Percentiles rank a stretch among this genome's conserved stretches.
Conservation (phyloP, 2,888 invertebrate species). For the Uropetala carovei region DNA sequence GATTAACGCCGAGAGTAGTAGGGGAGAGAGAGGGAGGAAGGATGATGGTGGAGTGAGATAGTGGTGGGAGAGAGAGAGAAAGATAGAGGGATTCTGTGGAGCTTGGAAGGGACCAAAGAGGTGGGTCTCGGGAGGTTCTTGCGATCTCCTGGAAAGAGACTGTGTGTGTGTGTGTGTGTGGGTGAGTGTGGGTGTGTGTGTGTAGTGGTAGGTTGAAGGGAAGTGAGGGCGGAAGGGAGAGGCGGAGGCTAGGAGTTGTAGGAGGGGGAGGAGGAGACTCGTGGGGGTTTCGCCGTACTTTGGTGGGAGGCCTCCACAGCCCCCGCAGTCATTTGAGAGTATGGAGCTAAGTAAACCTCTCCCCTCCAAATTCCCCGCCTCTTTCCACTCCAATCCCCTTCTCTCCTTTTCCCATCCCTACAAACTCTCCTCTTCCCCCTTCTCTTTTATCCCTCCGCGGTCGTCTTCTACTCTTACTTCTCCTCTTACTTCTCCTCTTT, state of each 20-base stretch:
- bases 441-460: constrained; percentile 7
- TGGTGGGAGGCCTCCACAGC: constrained; percentile 39
- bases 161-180: constrained; percentile 4
- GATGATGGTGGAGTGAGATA: constrained; percentile 12
- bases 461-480: not conserved
- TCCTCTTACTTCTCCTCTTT: constrained; percentile 68
- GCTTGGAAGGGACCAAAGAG: constrained; percentile 20
- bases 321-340: constrained; percentile 56
- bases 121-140: constrained; percentile 58
- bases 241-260: not conserved
- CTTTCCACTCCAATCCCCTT: not conserved
- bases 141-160: constrained; percentile 47
- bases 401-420: not conserved
- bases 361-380: not conserved
- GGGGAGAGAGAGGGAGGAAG: not conserved
- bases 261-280: not conserved
- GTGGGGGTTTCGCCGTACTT: constrained; percentile 34
- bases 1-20: not conserved
- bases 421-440: constrained; percentile 10
- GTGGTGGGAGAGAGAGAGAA: not conserved
- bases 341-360: constrained; percentile 61
- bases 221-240: not conserved
- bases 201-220: not conserved
- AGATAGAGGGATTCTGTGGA: not conserved
- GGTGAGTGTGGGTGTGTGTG: not conserved